Evolutionary conservation across 2,113 vertebrate species (phyloP), one percentile per base, ranked within the genome.

Genomic region (Misgurnus mizolepis): DNA sequence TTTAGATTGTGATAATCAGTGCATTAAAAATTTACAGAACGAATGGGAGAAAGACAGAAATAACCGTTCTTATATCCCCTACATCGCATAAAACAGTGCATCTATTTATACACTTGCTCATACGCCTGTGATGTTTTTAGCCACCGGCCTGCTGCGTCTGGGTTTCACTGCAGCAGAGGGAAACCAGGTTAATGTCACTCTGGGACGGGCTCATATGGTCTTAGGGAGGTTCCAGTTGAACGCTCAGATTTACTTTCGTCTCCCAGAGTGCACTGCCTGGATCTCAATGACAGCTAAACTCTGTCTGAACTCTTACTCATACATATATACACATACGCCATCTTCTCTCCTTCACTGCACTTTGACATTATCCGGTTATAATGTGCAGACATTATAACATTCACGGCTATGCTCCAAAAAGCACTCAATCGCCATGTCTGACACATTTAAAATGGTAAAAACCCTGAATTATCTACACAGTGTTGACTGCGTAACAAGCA

Each of bases 281-380:
- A 45, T 75, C 78, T 64, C 65, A 70, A 70, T 71, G 84, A 79
- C 78, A 87, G 53, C 60, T 74, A 81, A 77, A 58, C 83, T 85
- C 43, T 18, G 58, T 12, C 11, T 60, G 83, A 85, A 61, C 69
- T 18, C 83, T 43, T 55, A 64, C 60, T 18, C 47, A 12, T 41
- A 22, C 67, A 12, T 39, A 34, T 34, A n/a, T 39, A 76, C 49
- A 58, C 22, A 53, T 55, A 34, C 66, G 18, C 72, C 10, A 6
- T 47, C 49, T 55, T 67, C 55, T 12, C 61, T 74, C 50, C 49
- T 12, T 66, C 65, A 58, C 18, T 43, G 58, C 41, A 14, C 49
- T 64, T 76, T 73, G 68, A 80, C 49, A 73, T 64, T 65, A 66
- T 74, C 49, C 61, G 67, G 79, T 41, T 67, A 74, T 68, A 76